Conservation (phyloP, 2,888 invertebrate species). For the Campoletis raptor region DNA sequence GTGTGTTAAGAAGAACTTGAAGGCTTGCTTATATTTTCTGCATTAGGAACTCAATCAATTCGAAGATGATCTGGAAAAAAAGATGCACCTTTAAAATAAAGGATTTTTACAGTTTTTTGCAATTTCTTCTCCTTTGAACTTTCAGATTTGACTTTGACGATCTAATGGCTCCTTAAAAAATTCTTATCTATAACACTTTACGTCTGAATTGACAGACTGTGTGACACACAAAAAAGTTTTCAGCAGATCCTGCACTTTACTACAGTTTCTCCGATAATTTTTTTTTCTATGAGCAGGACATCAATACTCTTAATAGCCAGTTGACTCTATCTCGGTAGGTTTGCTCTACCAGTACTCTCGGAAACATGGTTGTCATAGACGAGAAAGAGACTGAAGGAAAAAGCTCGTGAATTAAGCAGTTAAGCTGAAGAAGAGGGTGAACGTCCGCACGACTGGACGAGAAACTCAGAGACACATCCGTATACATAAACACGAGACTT, state of each 20-base stretch:
- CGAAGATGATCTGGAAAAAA: neutral
- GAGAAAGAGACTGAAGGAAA: constrained; percentile 43
- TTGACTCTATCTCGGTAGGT: neutral
- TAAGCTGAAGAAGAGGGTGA: constrained; percentile 59
- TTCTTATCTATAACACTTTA: too few species aligned
- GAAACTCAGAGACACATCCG: constrained; percentile 28
- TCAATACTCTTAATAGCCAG: too few species aligned
- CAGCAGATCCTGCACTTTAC: too few species aligned
- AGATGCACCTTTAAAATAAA: neutral
- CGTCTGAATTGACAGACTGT: too few species aligned
- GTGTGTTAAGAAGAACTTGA: neutral
- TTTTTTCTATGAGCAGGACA: too few species aligned
- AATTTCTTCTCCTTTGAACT: too few species aligned
- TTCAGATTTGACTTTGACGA: too few species aligned
- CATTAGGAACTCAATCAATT: neutral
- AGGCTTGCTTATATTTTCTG: neutral
- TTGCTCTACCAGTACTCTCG: neutral
- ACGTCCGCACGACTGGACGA: constrained; percentile 59
- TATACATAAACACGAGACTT: constrained; percentile 39
- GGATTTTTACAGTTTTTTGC: too few species aligned
- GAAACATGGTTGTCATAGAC: constrained; percentile 23
- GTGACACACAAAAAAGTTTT: too few species aligned
- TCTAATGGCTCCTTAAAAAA: too few species aligned
- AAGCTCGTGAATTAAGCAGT: constrained; percentile 64
- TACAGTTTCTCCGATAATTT: too few species aligned